Conservation (phyloP, 2,888 invertebrate species). For the Zelleria hepariella region DNA sequence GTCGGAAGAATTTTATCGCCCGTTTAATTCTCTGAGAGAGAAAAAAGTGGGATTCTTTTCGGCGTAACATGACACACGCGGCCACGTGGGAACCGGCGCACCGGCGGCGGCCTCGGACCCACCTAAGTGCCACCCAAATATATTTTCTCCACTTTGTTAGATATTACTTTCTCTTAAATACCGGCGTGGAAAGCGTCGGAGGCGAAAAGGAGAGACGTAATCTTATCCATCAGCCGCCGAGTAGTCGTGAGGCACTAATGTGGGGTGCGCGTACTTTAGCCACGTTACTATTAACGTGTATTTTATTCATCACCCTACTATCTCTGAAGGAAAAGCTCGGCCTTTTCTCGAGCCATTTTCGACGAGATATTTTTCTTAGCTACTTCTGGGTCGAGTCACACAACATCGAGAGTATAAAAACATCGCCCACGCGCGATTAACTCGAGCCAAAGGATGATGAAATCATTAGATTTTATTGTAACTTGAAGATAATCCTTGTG, state of each 20-base stretch:
- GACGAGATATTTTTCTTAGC: background rate
- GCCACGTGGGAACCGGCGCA: slow-evolving; percentile 59
- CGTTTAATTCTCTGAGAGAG: slow-evolving; percentile 68
- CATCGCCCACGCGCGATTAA: background rate
- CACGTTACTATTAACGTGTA: slow-evolving; percentile 50
- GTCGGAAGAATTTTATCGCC: slow-evolving; percentile 71
- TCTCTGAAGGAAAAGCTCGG: background rate
- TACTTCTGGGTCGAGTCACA: background rate
- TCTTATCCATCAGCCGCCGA: slow-evolving; percentile 57
- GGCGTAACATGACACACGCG: slow-evolving; percentile 58
- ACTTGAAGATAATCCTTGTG: background rate
- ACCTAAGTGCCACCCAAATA: slow-evolving; percentile 64
- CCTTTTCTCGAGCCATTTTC: background rate
- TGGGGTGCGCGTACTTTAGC: slow-evolving; percentile 43
- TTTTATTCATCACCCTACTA: slow-evolving; percentile 49
- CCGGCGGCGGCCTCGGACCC: slow-evolving; percentile 39
- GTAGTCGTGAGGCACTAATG: slow-evolving; percentile 58
- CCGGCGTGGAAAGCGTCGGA: slow-evolving; percentile 41
- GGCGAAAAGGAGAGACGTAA: slow-evolving; percentile 44
- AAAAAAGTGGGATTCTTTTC: slow-evolving; percentile 60
- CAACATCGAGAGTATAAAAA: background rate
- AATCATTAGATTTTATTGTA: background rate
- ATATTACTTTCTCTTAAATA: slow-evolving; percentile 64
- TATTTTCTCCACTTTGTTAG: slow-evolving; percentile 57
- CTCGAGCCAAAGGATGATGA: background rate